A percentile compares a stretch with the other conserved stretches of the same genome.
Conservation (phyloP, 2,888 invertebrate species). For the Ormyrus thymus region DNA sequence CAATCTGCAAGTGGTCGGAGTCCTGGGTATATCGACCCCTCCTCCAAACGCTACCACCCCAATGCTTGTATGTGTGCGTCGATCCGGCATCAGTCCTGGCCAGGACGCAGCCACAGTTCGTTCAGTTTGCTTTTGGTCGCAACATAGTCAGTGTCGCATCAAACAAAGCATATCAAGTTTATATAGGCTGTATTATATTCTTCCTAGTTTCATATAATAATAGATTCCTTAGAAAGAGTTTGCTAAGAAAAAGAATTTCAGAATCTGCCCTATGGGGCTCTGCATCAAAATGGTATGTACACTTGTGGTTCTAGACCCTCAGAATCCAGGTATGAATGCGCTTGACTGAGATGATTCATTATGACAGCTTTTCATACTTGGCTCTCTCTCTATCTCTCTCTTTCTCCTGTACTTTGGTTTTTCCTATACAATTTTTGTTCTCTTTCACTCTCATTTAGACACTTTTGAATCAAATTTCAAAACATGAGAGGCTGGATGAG, state of each 20-base stretch:
- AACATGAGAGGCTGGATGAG: slow-evolving; percentile 42
- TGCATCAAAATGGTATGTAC: slow-evolving; percentile 71
- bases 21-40: slow-evolving; percentile 58
- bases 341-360: slow-evolving; percentile 69
- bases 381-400: slow-evolving; percentile 60
- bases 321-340: slow-evolving; percentile 68
- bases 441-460: slow-evolving; percentile 50
- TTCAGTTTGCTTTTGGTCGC: slow-evolving; percentile 70
- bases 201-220: slow-evolving; percentile 40
- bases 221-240: slow-evolving; percentile 46
- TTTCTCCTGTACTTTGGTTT: slow-evolving; percentile 47
- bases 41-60: slow-evolving; percentile 53
- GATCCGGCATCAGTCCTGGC: slow-evolving; percentile 70
- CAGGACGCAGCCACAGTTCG: slow-evolving; percentile 71
- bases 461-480: slow-evolving; percentile 53
- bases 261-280: slow-evolving; percentile 48
- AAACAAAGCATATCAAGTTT: slow-evolving; percentile 46
- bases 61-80: slow-evolving; percentile 57
- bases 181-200: slow-evolving; percentile 49
- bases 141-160: slow-evolving; percentile 65
- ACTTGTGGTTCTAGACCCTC: slow-evolving; percentile 56
- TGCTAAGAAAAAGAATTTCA: slow-evolving; percentile 45
- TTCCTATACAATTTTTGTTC: slow-evolving; percentile 45
- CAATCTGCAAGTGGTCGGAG: slow-evolving; percentile 55
- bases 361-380: slow-evolving; percentile 73